phyloP scores from a whole-genome alignment of 2,797 vertebrate species.

The Tapirus indicus region DNA sequence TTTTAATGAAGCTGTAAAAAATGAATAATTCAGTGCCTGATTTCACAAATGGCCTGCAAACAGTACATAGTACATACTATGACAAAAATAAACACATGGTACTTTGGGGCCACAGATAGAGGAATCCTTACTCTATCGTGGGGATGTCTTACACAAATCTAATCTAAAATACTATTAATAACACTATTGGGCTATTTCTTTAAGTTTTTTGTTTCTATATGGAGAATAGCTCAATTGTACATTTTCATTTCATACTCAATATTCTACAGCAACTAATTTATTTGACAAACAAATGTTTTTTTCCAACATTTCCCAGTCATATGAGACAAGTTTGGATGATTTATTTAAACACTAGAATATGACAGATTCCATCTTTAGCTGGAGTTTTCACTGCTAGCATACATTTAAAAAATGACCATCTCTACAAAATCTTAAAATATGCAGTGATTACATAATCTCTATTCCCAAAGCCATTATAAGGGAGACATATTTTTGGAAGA shows the following conservation, averaged over 20 bases:
- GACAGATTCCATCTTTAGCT: constrained; percentile 45
- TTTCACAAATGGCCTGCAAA: background rate
- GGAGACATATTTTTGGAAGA: background rate
- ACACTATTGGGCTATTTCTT: background rate
- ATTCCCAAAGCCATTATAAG: background rate
- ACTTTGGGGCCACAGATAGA: background rate
- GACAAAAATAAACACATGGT: background rate
- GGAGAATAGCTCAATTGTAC: background rate
- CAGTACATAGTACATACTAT: background rate
- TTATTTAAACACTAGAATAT: constrained; percentile 76
- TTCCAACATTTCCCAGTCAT: constrained; percentile 18
- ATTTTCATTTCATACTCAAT: constrained; percentile 49
- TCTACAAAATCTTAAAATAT: constrained; percentile 72
- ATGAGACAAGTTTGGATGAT: background rate
- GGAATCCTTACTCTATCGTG: background rate
- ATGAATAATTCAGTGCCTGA: background rate
- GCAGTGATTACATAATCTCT: constrained; percentile 72
- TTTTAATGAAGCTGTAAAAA: background rate
- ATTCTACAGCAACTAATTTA: constrained; percentile 68
- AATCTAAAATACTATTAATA: background rate
- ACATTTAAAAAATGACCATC: constrained; percentile 69
- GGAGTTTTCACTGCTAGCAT: constrained; percentile 62
- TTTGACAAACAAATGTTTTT: background rate
- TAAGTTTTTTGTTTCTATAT: background rate
- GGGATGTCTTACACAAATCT: background rate